phyloP scores from a whole-genome alignment of 37 sponge, comb jelly and placozoan species.

The Eunapius fragilis region DNA sequence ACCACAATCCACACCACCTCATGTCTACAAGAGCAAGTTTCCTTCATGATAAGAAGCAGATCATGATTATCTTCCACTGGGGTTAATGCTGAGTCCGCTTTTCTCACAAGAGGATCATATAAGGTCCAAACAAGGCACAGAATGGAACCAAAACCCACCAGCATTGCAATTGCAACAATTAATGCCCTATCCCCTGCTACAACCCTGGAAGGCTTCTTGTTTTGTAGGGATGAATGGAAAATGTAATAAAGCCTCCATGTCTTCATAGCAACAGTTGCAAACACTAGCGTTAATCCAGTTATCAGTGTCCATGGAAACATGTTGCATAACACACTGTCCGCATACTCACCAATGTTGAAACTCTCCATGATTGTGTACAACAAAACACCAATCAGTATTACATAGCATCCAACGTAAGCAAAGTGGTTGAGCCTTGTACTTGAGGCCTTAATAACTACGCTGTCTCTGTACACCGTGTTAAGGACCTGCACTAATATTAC shows the following conservation, averaged over 20 bases:
- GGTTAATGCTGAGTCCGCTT: too few relatives aligned
- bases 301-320: too few relatives aligned
- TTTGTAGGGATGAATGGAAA: not conserved
- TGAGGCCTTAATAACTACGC: constrained; percentile 23
- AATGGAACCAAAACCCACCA: too few relatives aligned
- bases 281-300: too few relatives aligned
- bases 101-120: too few relatives aligned
- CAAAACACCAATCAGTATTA: not conserved
- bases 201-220: too few relatives aligned
- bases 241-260: constrained; percentile 44
- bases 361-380: not conserved
- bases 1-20: too few relatives aligned
- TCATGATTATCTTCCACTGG: too few relatives aligned
- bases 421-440: constrained; percentile 25
- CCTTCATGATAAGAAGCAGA: too few relatives aligned
- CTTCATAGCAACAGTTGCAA: not conserved
- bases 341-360: not conserved
- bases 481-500: not conserved
- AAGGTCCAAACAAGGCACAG: too few relatives aligned
- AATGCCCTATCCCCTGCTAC: not conserved
- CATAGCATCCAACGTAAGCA: constrained; percentile 23
- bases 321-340: too few relatives aligned
- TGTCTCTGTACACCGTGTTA: constrained; percentile 1
- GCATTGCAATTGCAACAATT: not conserved
- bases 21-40: too few relatives aligned